These are phyloP conservation scores for Lichenostomus cassidix DNA, from an alignment of 2,113 vertebrate species.

Conservation along the genomic window DNA sequence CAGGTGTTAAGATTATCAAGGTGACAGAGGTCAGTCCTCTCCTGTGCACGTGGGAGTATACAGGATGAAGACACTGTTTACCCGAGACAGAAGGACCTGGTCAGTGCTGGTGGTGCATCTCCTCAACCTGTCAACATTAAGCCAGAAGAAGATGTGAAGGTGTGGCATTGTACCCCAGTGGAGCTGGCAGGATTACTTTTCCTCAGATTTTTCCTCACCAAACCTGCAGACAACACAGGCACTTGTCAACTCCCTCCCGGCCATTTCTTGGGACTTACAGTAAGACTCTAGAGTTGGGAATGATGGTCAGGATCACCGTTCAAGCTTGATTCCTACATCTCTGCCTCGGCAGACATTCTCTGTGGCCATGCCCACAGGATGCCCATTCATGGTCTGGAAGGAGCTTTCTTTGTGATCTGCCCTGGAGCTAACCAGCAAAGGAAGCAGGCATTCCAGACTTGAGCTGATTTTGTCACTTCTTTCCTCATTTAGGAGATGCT, in stretches of 20 bases:
- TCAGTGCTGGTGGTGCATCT: neutral
- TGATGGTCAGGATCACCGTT: neutral
- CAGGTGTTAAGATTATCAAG: neutral
- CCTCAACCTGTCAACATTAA: neutral
- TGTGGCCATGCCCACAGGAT: neutral
- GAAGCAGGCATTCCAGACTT: neutral
- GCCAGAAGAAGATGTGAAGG: neutral
- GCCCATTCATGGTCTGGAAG: rapidly evolving
- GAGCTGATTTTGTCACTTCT: neutral
- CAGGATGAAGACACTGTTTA: neutral
- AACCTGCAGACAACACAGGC: neutral
- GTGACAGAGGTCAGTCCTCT: neutral
- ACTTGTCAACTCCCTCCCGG: neutral
- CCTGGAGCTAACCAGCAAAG: neutral
- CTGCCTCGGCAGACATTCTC: neutral
- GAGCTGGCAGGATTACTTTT: neutral
- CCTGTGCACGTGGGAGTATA: neutral
- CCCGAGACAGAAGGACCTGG: neutral
- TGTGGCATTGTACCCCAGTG: neutral
- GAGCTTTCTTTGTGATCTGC: neutral
- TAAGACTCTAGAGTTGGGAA: neutral
- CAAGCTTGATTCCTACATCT: neutral
- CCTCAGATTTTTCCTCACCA: neutral
- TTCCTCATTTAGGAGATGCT: neutral
- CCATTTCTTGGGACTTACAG: neutral